phyloP scores from a whole-genome alignment of 2,888 invertebrate genomes.

The Tetrapedia diversipes region DNA sequence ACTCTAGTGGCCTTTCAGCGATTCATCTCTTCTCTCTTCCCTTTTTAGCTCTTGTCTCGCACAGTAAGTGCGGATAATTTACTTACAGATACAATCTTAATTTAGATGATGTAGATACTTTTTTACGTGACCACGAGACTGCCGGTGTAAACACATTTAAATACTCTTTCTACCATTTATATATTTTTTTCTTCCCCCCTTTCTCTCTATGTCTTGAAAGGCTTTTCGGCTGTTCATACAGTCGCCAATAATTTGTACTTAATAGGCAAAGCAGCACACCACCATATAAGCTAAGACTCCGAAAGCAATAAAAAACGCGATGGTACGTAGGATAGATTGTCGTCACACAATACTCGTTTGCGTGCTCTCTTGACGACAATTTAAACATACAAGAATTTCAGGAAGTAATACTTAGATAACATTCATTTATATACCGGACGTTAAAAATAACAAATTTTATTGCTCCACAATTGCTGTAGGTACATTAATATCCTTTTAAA shows the following conservation, averaged over 20 bases:
- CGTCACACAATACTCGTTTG: conserved; percentile 68
- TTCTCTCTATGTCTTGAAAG: conserved; percentile 45
- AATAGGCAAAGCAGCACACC: conserved; percentile 62
- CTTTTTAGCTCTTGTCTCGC: conserved; percentile 31
- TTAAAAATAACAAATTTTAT: conserved; percentile 76
- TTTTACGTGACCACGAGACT: conserved; percentile 59
- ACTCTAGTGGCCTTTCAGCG: conserved; percentile 59
- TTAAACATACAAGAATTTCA: conserved; percentile 68
- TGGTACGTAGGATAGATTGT: conserved; percentile 58
- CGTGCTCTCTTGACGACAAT: conserved; percentile 67
- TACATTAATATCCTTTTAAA: background rate
- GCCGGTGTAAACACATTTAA: conserved; percentile 60
- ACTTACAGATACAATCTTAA: conserved; percentile 67
- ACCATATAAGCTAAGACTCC: conserved; percentile 65
- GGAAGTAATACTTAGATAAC: conserved; percentile 70
- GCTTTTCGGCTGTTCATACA: conserved; percentile 43
- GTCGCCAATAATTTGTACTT: conserved; percentile 64
- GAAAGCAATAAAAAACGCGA: conserved; percentile 67
- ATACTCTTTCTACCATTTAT: conserved; percentile 56
- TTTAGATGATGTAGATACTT: conserved; percentile 50
- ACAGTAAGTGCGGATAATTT: conserved; percentile 69
- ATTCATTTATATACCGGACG: conserved; percentile 63
- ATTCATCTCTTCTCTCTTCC: conserved; percentile 52
- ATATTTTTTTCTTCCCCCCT: conserved; percentile 28
- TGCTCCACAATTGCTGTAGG: conserved; percentile 68